These are phyloP conservation scores for Actinia equina DNA, from an alignment of 64 coral and sea anemone genomes.

Conservation along the genomic window DNA sequence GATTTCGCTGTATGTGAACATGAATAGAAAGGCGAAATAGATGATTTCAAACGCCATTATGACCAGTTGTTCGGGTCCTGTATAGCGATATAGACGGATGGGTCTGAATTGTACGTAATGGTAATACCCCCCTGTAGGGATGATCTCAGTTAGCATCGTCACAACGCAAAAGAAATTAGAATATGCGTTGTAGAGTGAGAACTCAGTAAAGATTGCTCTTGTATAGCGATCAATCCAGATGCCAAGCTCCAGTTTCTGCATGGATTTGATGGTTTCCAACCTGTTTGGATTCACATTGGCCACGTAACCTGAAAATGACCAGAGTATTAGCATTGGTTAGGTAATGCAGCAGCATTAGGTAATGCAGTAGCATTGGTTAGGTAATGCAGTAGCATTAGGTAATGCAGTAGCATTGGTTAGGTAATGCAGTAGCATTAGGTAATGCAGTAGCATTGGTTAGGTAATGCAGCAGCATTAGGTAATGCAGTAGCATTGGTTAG, in stretches of 20 bases:
- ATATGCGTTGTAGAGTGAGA: constrained; percentile 80
- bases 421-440: no score
- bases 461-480: no score
- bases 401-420: no score
- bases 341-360: no score
- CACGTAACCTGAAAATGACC: constrained; percentile 55
- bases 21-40: constrained; percentile 43
- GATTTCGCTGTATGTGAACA: constrained; percentile 44
- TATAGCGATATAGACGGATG: constrained; percentile 69
- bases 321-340: background rate
- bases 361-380: no score
- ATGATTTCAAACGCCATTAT: constrained; percentile 79
- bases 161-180: constrained; percentile 79
- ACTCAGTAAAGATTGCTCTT: constrained; percentile 66
- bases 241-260: constrained; percentile 39
- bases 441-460: no score
- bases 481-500: no score
- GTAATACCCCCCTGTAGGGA: constrained; percentile 66
- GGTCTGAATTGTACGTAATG: constrained; percentile 52
- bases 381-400: no score
- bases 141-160: constrained; percentile 54
- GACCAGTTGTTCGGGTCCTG: constrained; percentile 30
- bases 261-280: constrained; percentile 18
- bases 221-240: constrained; percentile 71
- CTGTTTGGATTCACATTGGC: constrained; percentile 40